Evolutionary conservation across 2,888 invertebrate species (phyloP).

Genomic region (Athetis lepigone): DNA sequence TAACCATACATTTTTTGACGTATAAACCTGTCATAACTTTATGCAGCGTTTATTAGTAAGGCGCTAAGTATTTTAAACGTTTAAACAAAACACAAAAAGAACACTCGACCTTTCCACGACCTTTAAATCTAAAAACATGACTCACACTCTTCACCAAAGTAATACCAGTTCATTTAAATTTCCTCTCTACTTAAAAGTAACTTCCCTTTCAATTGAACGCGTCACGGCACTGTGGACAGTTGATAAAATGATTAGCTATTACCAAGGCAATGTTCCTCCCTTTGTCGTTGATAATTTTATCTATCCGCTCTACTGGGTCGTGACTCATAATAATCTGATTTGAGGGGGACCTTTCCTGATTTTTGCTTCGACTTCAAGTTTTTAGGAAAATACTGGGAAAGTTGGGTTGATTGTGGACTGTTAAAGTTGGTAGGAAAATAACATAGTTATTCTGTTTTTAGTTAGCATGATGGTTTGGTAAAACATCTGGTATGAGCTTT

Average conservation of each 20-base stretch:
- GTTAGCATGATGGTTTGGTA: not conserved
- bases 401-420: slow-evolving; percentile 27
- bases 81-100: too few relatives aligned
- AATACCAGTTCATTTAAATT: slow-evolving; percentile 44
- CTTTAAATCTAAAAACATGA: slow-evolving; percentile 5
- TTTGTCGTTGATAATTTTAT: slow-evolving; percentile 86
- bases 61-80: too few relatives aligned
- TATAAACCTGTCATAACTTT: too few relatives aligned
- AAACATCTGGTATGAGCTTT: too few relatives aligned
- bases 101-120: not conserved
- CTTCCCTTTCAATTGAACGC: slow-evolving; percentile 62
- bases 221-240: slow-evolving; percentile 71
- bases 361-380: slow-evolving; percentile 64
- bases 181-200: slow-evolving; percentile 42
- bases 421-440: slow-evolving; percentile 14
- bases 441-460: slow-evolving; percentile 16
- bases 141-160: slow-evolving; percentile 16
- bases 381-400: slow-evolving; percentile 43
- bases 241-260: slow-evolving; percentile 79
- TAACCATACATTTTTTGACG: too few relatives aligned
- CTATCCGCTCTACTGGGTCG: slow-evolving; percentile 83
- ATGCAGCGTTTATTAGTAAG: too few relatives aligned
- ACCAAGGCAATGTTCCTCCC: slow-evolving; percentile 74
- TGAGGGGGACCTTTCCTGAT: slow-evolving; percentile 64
- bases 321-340: slow-evolving; percentile 84